Conservation (phyloP, 2,113 vertebrate species). For the Coptodon bakossiorum region DNA sequence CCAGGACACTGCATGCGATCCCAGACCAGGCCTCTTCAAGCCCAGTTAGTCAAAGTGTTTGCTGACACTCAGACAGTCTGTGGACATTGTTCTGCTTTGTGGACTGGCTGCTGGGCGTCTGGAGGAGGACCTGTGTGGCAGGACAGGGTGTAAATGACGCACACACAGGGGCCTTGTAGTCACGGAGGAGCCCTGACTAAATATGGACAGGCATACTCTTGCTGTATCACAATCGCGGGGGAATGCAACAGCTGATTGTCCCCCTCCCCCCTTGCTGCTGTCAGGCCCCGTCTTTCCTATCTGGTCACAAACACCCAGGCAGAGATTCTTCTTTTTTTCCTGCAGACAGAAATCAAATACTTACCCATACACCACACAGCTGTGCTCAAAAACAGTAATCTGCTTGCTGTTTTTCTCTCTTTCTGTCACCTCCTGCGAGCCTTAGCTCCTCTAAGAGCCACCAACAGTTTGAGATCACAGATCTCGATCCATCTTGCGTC, state of each 20-base stretch:
- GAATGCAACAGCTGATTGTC: constrained; percentile 82
- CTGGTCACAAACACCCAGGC: constrained; percentile 15
- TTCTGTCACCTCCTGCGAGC: neutral
- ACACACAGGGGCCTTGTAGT: constrained; percentile 61
- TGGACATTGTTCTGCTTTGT: constrained; percentile 36
- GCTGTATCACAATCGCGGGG: constrained; percentile 73
- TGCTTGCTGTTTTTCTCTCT: neutral
- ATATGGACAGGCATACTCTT: constrained; percentile 80
- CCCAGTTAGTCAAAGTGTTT: constrained; percentile 6
- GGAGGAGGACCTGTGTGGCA: constrained; percentile 41
- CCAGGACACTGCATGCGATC: constrained; percentile 12
- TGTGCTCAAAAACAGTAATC: neutral
- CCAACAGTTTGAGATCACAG: constrained; percentile 10
- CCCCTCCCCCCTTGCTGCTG: neutral
- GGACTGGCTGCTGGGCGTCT: constrained; percentile 35
- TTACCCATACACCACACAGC: too few species aligned
- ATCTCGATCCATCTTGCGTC: constrained; percentile 53
- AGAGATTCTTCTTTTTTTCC: neutral
- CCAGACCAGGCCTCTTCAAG: constrained; percentile 32
- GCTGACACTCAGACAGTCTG: constrained; percentile 45
- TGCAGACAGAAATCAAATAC: neutral
- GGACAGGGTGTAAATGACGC: constrained; percentile 80
- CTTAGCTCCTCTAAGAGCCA: neutral
- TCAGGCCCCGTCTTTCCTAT: constrained; percentile 26
- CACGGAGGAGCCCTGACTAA: constrained; percentile 82